These are phyloP conservation scores for Zoroaster sp. DNA, from an alignment of 53 echinoderm and acorn worm species.

Conservation along the genomic window DNA sequence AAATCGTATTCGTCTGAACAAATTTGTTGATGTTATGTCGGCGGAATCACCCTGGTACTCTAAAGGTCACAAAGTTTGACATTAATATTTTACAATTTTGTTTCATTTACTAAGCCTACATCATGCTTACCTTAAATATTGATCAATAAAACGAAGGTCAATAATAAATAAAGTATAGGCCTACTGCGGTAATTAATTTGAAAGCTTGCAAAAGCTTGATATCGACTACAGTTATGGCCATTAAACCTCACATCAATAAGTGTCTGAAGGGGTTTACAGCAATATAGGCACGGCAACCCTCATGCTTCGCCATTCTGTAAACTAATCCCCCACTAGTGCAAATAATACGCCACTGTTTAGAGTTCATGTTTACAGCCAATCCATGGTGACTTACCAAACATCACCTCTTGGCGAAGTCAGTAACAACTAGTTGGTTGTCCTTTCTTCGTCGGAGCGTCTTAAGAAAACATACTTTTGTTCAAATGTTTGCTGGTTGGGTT, in stretches of 20 bases:
- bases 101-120: no score
- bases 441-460: background rate
- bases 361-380: slow-evolving; percentile 20
- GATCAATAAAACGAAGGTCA: no score
- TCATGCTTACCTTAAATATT: no score
- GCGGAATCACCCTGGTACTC: no score
- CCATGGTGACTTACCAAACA: slow-evolving; percentile 41
- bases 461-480: background rate
- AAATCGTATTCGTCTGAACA: no score
- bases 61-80: no score
- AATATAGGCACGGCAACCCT: background rate
- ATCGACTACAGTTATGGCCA: background rate
- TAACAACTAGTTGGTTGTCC: background rate
- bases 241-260: background rate
- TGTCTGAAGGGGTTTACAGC: background rate
- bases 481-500: background rate
- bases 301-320: background rate
- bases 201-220: background rate
- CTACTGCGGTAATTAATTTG: background rate
- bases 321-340: background rate
- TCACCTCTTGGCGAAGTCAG: background rate
- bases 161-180: no score
- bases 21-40: no score
- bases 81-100: no score
- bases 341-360: background rate